Evolutionary conservation across 2,888 invertebrate genomes (phyloP), one percentile per base, ranked within the genome.

Genomic region (Heteropelma amictum): DNA sequence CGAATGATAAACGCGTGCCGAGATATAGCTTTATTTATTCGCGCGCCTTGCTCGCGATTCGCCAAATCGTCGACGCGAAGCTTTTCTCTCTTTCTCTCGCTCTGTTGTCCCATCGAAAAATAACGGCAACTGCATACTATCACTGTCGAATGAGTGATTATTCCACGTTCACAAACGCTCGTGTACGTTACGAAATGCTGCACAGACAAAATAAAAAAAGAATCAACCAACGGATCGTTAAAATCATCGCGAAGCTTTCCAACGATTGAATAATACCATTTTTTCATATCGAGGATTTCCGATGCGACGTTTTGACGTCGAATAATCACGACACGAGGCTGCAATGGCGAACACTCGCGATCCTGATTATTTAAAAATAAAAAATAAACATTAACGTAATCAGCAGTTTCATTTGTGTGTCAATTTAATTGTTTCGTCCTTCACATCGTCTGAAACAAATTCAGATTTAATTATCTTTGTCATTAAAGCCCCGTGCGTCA

Each of bases 1-100:
- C 90, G 88, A 90, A 91, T 91, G 91, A 92, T 91, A 91, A 91
- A 92, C 91, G 90, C 89, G 89, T 88, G 90, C 89, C 89, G 89
- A 91, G 91, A 92, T 91, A 92, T 91, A 91, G 90, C 91, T 91
- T 91, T 91, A 91, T 91, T 91, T 91, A 91, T 91, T 92, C 90
- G 91, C 90, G 89, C 89, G 30, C 89, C 89, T 89, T 89, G 89
- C 84, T 42, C 63, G 49, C 69, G 40, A 61, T 68, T 67, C 28
- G 23, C 56, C 45, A 23, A 65, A 14, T 33, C 53, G 26, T 65
- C 54, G 71, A 35, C 49, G 30, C 53, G 30, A 45, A 61, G 7
- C 61, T 64, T 60, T 67, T 64, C 56, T 53, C 47, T 65, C 33
- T 61, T 14, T 45, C 58, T 51, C 67, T 69, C 67, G 70, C 42